Evolutionary conservation across 2,888 invertebrate genomes (phyloP), one percentile per base, ranked within the genome.

Genomic region (Dendrolimus houi): DNA sequence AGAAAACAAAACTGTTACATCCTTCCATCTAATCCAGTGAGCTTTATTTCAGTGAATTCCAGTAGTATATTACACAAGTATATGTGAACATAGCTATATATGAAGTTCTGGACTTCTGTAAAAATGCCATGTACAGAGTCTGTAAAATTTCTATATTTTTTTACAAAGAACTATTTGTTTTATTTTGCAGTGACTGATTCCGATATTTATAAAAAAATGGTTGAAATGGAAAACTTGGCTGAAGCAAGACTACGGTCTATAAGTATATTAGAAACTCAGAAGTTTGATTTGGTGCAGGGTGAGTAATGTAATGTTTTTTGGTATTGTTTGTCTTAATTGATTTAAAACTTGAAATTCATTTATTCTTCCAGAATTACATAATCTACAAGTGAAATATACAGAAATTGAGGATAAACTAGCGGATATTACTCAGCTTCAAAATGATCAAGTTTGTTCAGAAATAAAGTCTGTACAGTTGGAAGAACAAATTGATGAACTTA

Each of bases 391-490:
- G 63, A 93, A 94, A 69, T 85, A 94, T 66, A 87, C 92, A 57
- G 87, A 91, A 53, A 88, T 94, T 62, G 93, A 94, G 70, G 92
- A 92, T 65, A 92, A 92, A 75, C 74, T 93, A 57, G 91, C 92
- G 52, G 93, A 93, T 65, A 91, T 93, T 59, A 91, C 93, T 54
- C 92, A 93, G 65, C 83, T 93, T 7, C 93, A 94, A 79, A 94
- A 91, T 81, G 92, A 92, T 57, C 93, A 94, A 73, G 95, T 96
- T n/a, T 93, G 93, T 41, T 93, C 95, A 1, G 95, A 96, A 87
- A 94, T 96, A 74, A 94, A 93, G 66, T 93, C 94, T 8, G 94
- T 95, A 52, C 95, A 96, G 69, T 80, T 96, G 60, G 96, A 97
- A 79, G 96, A 96, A 77, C 94, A 95, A 76, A 83, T 95, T 55